Conservation (phyloP, 2,797 vertebrate species). For the Myoxocephalus aenaeus region DNA sequence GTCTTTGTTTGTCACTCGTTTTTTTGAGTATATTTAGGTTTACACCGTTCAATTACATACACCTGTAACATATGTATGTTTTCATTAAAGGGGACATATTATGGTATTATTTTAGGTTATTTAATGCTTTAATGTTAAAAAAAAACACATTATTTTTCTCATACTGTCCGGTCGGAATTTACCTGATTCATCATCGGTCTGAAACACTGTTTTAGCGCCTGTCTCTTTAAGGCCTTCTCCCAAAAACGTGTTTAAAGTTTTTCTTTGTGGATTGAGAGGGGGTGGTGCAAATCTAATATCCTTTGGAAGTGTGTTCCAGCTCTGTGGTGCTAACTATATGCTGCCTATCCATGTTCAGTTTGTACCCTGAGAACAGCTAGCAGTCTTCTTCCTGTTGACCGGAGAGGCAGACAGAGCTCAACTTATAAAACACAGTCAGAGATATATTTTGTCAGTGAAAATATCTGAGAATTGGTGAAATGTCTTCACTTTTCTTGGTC, state of each 20-base stretch:
- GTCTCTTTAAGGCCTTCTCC: not conserved
- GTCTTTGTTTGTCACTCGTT: not conserved
- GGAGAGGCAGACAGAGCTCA: not conserved
- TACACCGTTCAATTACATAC: not conserved
- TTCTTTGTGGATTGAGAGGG: not conserved
- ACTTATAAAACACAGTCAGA: not conserved
- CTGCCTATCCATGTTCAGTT: not conserved
- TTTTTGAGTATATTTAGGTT: not conserved
- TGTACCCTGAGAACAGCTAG: not conserved
- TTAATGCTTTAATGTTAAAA: not conserved
- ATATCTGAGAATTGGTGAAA: not conserved
- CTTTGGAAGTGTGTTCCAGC: not conserved
- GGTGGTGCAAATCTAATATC: not conserved
- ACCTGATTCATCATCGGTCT: not conserved
- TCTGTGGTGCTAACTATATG: not conserved
- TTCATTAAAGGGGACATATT: not conserved
- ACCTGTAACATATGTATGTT: not conserved
- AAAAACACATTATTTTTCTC: not conserved
- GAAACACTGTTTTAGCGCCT: not conserved
- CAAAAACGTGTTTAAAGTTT: too few relatives aligned
- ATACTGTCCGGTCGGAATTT: not conserved
- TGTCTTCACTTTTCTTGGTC: not conserved
- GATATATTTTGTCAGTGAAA: not conserved
- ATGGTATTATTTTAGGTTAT: not conserved
- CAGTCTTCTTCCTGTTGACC: not conserved